Conservation (phyloP, 2,888 invertebrate genomes). For the Gryllus longicercus region DNA sequence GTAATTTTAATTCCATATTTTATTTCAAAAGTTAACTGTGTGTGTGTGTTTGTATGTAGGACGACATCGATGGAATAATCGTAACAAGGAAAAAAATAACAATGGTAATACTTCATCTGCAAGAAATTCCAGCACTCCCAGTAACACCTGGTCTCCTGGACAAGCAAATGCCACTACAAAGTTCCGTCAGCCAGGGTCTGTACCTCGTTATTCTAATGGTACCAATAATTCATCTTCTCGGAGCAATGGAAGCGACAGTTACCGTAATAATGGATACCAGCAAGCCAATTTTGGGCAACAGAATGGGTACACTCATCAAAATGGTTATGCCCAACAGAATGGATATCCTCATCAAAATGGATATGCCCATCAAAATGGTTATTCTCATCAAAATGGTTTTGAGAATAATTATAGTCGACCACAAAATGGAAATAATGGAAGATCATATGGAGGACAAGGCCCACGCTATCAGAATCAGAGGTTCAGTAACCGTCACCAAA, state of each 20-base stretch:
- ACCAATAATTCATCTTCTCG: slow-evolving; percentile 31
- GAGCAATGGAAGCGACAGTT: slow-evolving; percentile 45
- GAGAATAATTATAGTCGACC: slow-evolving; percentile 38
- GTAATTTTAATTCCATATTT: neutral
- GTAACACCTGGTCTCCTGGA: neutral
- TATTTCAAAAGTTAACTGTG: no score
- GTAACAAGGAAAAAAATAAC: slow-evolving; percentile 39
- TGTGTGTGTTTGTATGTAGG: slow-evolving; percentile 23
- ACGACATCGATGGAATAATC: slow-evolving; percentile 49
- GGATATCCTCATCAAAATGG: slow-evolving; percentile 31
- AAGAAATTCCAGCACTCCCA: slow-evolving; percentile 4
- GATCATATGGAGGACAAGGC: slow-evolving; percentile 30
- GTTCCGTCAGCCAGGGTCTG: slow-evolving; percentile 49
- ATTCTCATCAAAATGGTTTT: slow-evolving; percentile 46
- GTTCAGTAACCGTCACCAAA: slow-evolving; percentile 42
- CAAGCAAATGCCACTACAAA: slow-evolving; percentile 38
- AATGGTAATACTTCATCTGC: neutral
- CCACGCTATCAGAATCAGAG: slow-evolving; percentile 43
- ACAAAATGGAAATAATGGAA: slow-evolving; percentile 21
- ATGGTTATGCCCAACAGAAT: slow-evolving; percentile 33
- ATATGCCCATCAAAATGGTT: slow-evolving; percentile 30
- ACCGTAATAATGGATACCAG: slow-evolving; percentile 58
- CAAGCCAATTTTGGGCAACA: slow-evolving; percentile 27
- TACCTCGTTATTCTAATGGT: slow-evolving; percentile 43
- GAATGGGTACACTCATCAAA: slow-evolving; percentile 27